Evolutionary conservation across 2,113 vertebrate species (phyloP).

Genomic region (Esox niger): DNA sequence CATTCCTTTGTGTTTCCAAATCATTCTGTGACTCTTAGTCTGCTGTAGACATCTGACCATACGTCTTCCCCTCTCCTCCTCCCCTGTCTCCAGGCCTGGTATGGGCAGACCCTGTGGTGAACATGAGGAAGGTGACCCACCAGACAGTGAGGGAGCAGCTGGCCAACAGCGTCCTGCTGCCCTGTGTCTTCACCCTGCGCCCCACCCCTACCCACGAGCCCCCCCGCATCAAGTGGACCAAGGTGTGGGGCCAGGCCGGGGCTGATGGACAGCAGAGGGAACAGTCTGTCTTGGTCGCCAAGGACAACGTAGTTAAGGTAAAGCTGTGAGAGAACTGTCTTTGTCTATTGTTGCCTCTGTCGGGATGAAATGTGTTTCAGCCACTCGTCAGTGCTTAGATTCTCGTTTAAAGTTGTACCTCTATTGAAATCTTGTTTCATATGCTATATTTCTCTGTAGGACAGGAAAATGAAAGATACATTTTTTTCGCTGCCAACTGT

Average conservation of each 20-base stretch:
- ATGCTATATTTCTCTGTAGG: no score
- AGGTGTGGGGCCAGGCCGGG: conserved; percentile 80
- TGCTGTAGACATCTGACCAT: background rate
- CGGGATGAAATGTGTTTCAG: no score
- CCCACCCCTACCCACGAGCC: conserved; percentile 70
- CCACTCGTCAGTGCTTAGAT: no score
- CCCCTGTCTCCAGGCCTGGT: conserved; percentile 60
- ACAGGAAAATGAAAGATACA: background rate
- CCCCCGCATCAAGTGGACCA: conserved; percentile 94
- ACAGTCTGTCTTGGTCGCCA: conserved; percentile 87
- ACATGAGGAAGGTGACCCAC: conserved; percentile 83
- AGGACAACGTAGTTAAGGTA: conserved; percentile 87
- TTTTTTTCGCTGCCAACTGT: background rate
- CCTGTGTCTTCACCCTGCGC: conserved; percentile 84
- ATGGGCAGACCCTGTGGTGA: conserved; percentile 77
- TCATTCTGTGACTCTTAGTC: no score
- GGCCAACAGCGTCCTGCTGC: conserved; percentile 81
- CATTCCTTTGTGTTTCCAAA: no score
- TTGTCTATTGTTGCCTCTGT: no score
- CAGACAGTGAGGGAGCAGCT: conserved; percentile 76
- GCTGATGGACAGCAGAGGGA: conserved; percentile 80
- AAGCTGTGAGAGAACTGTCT: background rate
- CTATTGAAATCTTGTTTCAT: no score
- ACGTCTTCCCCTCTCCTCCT: background rate
- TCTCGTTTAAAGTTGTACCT: no score